A percentile compares a stretch with the other conserved stretches of the same genome.
Evolutionary conservation across 2,888 invertebrate genomes (phyloP).

Genomic region (Drosophila cracens): DNA sequence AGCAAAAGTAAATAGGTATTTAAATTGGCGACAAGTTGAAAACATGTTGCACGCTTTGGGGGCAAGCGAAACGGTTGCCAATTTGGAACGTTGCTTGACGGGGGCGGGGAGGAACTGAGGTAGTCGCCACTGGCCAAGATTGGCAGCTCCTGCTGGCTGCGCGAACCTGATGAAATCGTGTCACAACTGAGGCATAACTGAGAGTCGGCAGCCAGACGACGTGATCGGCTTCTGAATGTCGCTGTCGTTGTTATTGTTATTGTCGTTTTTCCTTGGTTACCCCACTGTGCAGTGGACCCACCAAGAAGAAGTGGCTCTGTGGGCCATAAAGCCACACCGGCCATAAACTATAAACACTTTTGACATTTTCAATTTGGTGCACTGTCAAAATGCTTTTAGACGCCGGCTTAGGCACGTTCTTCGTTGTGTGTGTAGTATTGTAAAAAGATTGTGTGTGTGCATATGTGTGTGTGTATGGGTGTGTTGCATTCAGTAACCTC

Average conservation of each 20-base stretch:
- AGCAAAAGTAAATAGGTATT: slow-evolving; percentile 15
- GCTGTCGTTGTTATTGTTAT: slow-evolving; percentile 16
- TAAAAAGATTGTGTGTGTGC: background rate
- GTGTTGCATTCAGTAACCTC: background rate
- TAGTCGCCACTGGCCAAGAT: slow-evolving; percentile 58
- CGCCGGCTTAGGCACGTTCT: slow-evolving; percentile 45
- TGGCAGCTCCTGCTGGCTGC: slow-evolving; percentile 4
- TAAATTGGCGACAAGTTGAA: slow-evolving; percentile 29
- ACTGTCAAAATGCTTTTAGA: slow-evolving; percentile 79
- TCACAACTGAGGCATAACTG: slow-evolving; percentile 66
- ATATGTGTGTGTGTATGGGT: background rate
- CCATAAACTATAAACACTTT: slow-evolving; percentile 77
- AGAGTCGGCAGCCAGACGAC: slow-evolving; percentile 60
- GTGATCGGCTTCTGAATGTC: slow-evolving; percentile 72
- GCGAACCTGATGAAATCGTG: slow-evolving; percentile 75
- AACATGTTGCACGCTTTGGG: slow-evolving; percentile 61
- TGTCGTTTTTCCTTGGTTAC: background rate
- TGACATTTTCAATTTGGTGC: slow-evolving; percentile 80
- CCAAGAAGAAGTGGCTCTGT: slow-evolving; percentile 45
- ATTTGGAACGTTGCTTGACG: slow-evolving; percentile 55
- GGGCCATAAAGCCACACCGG: slow-evolving; percentile 53
- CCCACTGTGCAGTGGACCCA: slow-evolving; percentile 58
- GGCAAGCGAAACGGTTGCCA: slow-evolving; percentile 63
- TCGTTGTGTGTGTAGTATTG: background rate
- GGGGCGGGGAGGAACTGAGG: slow-evolving; percentile 32